Base-by-base conservation (phyloP, 2,888 invertebrate genomes). In the Acronicta psi region DNA sequence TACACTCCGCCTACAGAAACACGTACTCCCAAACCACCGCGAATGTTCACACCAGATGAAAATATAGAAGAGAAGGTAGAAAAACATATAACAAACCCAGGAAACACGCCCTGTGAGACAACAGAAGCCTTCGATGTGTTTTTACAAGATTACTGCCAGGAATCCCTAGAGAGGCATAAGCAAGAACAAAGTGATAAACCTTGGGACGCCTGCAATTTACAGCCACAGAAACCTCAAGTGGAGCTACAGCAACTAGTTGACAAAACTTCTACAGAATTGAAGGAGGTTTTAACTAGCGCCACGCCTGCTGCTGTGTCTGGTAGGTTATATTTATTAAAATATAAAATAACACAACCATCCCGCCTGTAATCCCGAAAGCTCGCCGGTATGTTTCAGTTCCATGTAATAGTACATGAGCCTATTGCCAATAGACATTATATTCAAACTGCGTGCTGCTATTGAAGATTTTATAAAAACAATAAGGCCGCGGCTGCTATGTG, bases 1-100 rank as follows among this genome's bases (percentile, higher is more conserved):
- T 94, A 94, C 80, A 93, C 90, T 0, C 93, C 92, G 13, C 93
- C 93, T 0, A 74, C 77, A 4, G 91, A 88, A 6, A 50, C 75
- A 0, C 77, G 83, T 7, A 29, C 59, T 4, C 73, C 82, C 0
- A 87, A 81, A 59, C 75, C 75, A 0, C 82, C 85, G 0, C 81
- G 83, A 0, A 79, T 80, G 64, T 92, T 89, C 72, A 54, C 70
- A 1, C 50, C 82, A 0, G 89, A 88, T 38, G 82, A 84, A 9
- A 64, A 69, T 17, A 67, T 83, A 6, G 75, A 81, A 37, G 80
- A 83, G 0, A 85, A 82, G 61, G 82, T 93, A 51, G 72, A 73
- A n/a, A 79, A 70, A 72, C 63, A 71, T 71, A 42, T 83, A 53
- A 50, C 43, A 17, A 45, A 80, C 2, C 69, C 77, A 0, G 42